Conservation (phyloP, 2,797 vertebrate species). For the Betta splendens region DNA sequence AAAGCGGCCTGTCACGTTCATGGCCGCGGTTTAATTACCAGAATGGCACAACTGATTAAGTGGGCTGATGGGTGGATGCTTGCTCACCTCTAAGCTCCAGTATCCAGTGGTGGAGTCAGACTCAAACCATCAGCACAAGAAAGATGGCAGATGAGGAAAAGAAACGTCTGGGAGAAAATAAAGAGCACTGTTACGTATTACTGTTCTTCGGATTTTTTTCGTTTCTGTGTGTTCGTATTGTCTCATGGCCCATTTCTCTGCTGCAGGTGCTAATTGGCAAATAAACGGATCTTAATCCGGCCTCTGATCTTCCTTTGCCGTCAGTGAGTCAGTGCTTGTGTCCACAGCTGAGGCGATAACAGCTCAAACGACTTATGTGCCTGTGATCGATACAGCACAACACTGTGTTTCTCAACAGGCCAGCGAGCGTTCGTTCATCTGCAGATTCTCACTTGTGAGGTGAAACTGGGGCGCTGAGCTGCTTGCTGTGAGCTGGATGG, state of each 20-base stretch:
- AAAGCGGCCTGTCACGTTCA: conserved; percentile 31
- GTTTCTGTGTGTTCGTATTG: conserved; percentile 29
- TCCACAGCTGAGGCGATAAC: conserved; percentile 42
- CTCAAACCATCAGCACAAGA: too few relatives aligned
- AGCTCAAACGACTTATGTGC: conserved; percentile 7
- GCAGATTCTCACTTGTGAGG: conserved; percentile 26
- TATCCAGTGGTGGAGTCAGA: conserved; percentile 51
- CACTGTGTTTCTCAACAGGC: conserved; percentile 20
- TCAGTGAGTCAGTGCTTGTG: conserved; percentile 21
- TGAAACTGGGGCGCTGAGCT: not conserved
- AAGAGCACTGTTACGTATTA: too few relatives aligned
- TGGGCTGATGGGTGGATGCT: conserved; percentile 38
- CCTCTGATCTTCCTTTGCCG: conserved; percentile 35
- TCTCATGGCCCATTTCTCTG: conserved; percentile 12
- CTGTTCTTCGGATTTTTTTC: too few relatives aligned
- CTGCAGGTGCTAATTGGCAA: conserved; percentile 54
- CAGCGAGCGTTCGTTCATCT: conserved; percentile 24
- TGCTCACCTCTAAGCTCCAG: conserved; percentile 41
- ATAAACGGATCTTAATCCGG: conserved; percentile 41
- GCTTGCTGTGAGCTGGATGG: conserved; percentile 29
- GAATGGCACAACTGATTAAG: conserved; percentile 58
- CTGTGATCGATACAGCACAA: conserved; percentile 30
- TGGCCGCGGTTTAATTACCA: conserved; percentile 49
- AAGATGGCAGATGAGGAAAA: too few relatives aligned
- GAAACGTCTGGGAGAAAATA: too few relatives aligned